phyloP scores from a whole-genome alignment of 2,888 invertebrate genomes.

The Erebia aethiops region DNA sequence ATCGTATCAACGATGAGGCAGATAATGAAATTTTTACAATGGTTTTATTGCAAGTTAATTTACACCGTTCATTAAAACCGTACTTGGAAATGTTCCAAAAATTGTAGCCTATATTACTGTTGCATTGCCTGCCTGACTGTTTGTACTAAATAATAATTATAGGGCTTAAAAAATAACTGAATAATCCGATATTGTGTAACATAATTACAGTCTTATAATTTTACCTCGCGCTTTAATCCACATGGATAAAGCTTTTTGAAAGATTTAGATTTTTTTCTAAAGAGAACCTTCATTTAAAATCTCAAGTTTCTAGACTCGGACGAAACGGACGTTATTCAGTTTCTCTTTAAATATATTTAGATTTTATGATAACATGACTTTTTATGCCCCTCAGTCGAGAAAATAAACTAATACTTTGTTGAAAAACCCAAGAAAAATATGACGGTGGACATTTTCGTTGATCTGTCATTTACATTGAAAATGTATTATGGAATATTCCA shows the following conservation, averaged over 20 bases:
- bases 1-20: background rate
- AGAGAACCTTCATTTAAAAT: no score
- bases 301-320: no score
- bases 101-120: background rate
- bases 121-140: no score
- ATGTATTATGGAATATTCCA: conserved; percentile 2
- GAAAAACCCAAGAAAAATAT: background rate
- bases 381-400: background rate
- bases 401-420: background rate
- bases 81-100: conserved; percentile 14
- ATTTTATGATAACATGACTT: background rate
- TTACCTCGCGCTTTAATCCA: no score
- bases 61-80: background rate
- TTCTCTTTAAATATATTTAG: no score
- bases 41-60: conserved; percentile 12
- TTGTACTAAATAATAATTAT: background rate
- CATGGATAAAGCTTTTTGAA: no score
- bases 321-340: no score
- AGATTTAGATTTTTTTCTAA: no score
- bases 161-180: no score
- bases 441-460: background rate
- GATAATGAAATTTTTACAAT: conserved; percentile 9
- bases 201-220: no score
- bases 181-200: no score
- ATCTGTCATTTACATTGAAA: conserved; percentile 3